Evolutionary conservation across 2,888 invertebrate genomes (phyloP).

Genomic region (Diaphora mendica): DNA sequence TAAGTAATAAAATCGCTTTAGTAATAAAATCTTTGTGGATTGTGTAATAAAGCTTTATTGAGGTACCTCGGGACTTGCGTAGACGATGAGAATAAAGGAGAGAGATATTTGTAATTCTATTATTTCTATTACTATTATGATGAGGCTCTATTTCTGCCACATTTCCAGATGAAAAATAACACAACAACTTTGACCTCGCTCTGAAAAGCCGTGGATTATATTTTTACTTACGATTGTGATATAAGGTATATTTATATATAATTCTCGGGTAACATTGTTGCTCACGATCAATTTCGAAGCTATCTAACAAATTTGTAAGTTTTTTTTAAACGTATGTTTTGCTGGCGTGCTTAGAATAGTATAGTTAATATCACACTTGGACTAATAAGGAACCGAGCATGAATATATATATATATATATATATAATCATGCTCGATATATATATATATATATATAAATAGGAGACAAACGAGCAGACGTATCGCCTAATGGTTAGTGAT

Average conservation of each 20-base stretch:
- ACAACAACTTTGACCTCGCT: not conserved
- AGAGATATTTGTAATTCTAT: slow-evolving; percentile 20
- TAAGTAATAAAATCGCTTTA: slow-evolving; percentile 34
- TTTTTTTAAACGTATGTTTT: too few species aligned
- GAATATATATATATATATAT: too few species aligned
- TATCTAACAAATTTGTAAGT: too few species aligned
- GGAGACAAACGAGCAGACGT: too few species aligned
- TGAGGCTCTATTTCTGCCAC: not conserved
- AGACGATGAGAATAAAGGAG: slow-evolving; percentile 19
- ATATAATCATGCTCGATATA: too few species aligned
- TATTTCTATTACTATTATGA: slow-evolving; percentile 7
- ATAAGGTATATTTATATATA: not conserved
- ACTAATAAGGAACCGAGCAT: too few species aligned
- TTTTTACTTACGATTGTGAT: not conserved
- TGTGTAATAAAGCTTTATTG: slow-evolving; percentile 36
- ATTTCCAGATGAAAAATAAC: not conserved
- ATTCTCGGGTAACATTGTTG: too few species aligned
- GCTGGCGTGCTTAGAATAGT: too few species aligned
- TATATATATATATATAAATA: too few species aligned
- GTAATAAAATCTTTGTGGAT: slow-evolving; percentile 32
- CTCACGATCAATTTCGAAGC: too few species aligned
- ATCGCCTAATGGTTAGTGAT: too few species aligned
- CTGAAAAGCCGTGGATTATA: not conserved
- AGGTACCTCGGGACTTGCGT: slow-evolving; percentile 13
- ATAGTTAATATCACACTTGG: too few species aligned